phyloP scores from a whole-genome alignment of 2,797 vertebrate genomes.

The Ctenopoma multispine region DNA sequence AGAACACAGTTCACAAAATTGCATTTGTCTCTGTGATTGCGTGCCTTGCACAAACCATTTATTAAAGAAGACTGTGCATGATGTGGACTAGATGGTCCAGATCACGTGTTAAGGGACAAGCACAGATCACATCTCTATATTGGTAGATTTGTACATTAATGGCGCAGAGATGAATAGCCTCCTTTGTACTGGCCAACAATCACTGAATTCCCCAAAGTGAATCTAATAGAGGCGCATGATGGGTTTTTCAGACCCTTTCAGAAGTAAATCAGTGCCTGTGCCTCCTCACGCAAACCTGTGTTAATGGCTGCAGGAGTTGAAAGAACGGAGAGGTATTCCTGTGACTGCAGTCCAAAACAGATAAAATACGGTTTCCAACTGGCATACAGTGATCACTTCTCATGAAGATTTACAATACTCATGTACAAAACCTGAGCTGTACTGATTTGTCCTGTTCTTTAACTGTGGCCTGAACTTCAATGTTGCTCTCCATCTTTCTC shows the following conservation, averaged over 20 bases:
- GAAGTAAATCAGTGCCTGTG: conserved; percentile 34
- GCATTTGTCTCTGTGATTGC: background rate
- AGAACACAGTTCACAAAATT: background rate
- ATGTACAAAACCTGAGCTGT: conserved; percentile 24
- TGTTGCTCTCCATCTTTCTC: conserved; percentile 31
- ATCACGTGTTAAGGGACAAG: conserved; percentile 33
- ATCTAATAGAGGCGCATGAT: conserved; percentile 29
- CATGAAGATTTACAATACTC: conserved; percentile 18
- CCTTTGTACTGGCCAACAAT: conserved; percentile 26
- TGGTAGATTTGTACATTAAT: conserved; percentile 4
- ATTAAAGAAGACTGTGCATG: conserved; percentile 24
- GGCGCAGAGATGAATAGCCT: conserved; percentile 35
- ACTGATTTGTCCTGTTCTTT: conserved; percentile 6
- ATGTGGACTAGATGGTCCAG: conserved; percentile 33
- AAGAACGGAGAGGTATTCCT: conserved; percentile 12
- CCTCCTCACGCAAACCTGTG: conserved; percentile 32
- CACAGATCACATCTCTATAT: conserved; percentile 35
- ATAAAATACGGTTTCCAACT: conserved; percentile 54
- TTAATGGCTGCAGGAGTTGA: conserved; percentile 35
- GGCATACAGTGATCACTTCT: conserved; percentile 23
- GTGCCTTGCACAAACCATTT: conserved; percentile 29
- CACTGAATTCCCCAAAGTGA: conserved; percentile 18
- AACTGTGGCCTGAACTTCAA: conserved; percentile 25
- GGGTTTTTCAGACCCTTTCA: conserved; percentile 5
- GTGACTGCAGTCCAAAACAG: conserved; percentile 22